A percentile compares a stretch with the other conserved stretches of the same genome.
Conservation (phyloP, 2,797 vertebrate species). For the Hydrophis major region DNA sequence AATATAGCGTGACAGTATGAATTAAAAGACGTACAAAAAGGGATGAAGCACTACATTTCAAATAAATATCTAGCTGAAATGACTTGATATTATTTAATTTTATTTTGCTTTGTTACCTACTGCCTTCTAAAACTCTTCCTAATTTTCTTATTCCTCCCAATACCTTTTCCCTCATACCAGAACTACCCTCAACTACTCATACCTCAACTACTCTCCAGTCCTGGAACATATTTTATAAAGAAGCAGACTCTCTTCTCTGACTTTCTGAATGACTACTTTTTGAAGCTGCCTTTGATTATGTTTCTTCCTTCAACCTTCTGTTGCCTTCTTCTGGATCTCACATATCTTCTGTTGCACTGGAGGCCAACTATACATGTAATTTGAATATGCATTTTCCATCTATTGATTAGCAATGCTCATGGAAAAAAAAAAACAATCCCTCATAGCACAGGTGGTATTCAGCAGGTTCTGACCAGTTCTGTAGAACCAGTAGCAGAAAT, state of each 20-base stretch:
- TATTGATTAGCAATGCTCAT: not conserved
- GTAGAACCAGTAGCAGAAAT: no score
- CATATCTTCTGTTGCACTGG: not conserved
- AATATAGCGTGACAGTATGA: not conserved
- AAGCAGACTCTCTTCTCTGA: not conserved
- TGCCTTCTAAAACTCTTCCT: not conserved
- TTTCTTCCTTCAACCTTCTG: not conserved
- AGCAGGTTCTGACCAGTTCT: no score
- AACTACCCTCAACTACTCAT: not conserved
- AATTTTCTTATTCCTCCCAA: not conserved
- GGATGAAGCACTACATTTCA: not conserved
- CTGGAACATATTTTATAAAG: not conserved
- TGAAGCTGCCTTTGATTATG: not conserved
- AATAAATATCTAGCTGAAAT: not conserved
- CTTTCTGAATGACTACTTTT: not conserved
- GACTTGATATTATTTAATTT: not conserved
- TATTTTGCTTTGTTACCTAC: not conserved
- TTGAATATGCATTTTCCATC: slow-evolving; percentile 1
- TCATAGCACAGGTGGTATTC: no score
- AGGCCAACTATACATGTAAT: not conserved
- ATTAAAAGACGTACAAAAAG: not conserved
- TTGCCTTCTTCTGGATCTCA: not conserved
- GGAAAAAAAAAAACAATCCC: no score
- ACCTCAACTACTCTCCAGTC: not conserved
- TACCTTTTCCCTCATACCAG: not conserved